Percentiles rank a stretch among this genome's conserved stretches.
Evolutionary conservation across 2,888 invertebrate genomes (phyloP).

Genomic region (Acronicta psi): DNA sequence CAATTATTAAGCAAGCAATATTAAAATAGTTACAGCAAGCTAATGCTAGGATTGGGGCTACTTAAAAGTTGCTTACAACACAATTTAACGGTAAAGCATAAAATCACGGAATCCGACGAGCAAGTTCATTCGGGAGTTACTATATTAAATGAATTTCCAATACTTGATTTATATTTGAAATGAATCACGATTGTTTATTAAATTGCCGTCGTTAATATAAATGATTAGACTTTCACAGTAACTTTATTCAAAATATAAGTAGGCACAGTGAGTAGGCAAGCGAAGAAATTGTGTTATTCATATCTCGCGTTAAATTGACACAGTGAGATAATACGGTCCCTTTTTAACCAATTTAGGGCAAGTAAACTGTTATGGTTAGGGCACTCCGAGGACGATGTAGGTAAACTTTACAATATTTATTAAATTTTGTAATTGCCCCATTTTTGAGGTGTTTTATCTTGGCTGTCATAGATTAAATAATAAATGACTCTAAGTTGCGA

Average conservation of each 20-base stretch:
- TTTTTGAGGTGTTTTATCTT: conserved; percentile 71
- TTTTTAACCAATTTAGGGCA: conserved; percentile 77
- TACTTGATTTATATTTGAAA: conserved; percentile 34
- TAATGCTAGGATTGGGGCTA: conserved; percentile 2
- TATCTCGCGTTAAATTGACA: conserved; percentile 75
- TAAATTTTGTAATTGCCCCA: conserved; percentile 86
- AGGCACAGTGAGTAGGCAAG: conserved; percentile 22
- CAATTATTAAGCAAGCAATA: conserved; percentile 1
- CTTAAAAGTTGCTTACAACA: conserved; percentile 22
- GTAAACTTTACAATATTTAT: conserved; percentile 83
- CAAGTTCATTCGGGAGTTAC: conserved; percentile 12
- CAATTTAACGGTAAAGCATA: conserved; percentile 25
- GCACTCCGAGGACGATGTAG: conserved; percentile 70
- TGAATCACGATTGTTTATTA: conserved; percentile 34
- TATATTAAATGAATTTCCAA: conserved; percentile 29
- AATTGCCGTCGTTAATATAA: conserved; percentile 21
- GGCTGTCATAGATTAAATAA: conserved; percentile 74
- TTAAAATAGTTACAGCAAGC: conserved; percentile 6
- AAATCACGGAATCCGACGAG: conserved; percentile 12
- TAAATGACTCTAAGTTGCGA: conserved; percentile 69
- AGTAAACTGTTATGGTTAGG: conserved; percentile 83
- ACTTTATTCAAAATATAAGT: conserved; percentile 32
- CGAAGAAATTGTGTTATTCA: conserved; percentile 53
- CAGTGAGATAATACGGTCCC: conserved; percentile 78
- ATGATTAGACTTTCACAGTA: conserved; percentile 16